These are phyloP conservation scores for Drosophila paulistorum DNA, from an alignment of 1,140 invertebrate species.

Conservation along the genomic window DNA sequence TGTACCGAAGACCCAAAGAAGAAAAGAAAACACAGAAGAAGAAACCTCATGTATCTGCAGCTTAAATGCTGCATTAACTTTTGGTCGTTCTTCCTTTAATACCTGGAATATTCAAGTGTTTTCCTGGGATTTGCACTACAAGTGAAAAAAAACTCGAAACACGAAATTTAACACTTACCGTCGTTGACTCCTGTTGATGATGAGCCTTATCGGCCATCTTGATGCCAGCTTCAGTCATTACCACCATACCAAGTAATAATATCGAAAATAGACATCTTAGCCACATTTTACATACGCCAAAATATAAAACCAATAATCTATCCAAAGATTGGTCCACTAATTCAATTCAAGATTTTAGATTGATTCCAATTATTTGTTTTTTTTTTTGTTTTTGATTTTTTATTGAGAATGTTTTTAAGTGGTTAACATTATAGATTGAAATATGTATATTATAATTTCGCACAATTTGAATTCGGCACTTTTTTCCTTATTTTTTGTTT, in stretches of 20 bases:
- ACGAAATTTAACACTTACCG: conserved; percentile 31
- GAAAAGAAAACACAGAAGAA: too few species aligned
- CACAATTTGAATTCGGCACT: conserved; percentile 57
- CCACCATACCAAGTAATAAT: conserved; percentile 37
- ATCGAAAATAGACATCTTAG: conserved; percentile 53
- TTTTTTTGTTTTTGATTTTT: neutral
- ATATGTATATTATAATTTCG: conserved; percentile 27
- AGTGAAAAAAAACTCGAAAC: neutral
- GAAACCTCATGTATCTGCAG: neutral
- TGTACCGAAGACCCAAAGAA: neutral
- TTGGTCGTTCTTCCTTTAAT: conserved; percentile 52
- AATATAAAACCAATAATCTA: too few species aligned
- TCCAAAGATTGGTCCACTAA: too few species aligned
- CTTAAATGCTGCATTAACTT: neutral
- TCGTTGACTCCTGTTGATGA: conserved; percentile 8
- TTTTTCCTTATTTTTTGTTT: conserved; percentile 67
- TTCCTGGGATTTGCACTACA: conserved; percentile 70
- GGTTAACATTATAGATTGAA: conserved; percentile 25
- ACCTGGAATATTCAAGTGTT: conserved; percentile 82
- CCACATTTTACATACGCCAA: conserved; percentile 36
- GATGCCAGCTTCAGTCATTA: conserved; percentile 29
- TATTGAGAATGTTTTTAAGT: conserved; percentile 2
- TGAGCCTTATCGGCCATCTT: conserved; percentile 33
- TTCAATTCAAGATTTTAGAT: conserved; percentile 11
- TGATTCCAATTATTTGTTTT: neutral